Conservation (phyloP, 1,140 invertebrate species). For the Pseudobourletiella spinata region DNA sequence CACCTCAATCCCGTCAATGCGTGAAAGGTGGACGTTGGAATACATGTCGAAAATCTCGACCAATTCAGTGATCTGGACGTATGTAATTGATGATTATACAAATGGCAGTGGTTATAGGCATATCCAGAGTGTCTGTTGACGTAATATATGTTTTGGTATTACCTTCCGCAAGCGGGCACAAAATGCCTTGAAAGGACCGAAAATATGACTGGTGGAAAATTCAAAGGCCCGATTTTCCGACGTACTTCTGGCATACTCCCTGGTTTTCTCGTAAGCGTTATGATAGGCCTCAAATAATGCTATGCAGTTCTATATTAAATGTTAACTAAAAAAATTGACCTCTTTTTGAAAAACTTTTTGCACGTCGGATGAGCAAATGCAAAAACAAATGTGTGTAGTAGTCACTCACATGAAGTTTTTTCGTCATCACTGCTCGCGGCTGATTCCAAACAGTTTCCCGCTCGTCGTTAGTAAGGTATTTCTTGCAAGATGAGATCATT, state of each 20-base stretch:
- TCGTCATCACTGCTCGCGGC: slow-evolving; percentile 53
- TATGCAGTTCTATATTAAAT: slow-evolving; percentile 48
- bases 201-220: slow-evolving; percentile 77
- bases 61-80: slow-evolving; percentile 62
- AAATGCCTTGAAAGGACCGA: slow-evolving; percentile 77
- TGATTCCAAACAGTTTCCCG: slow-evolving; percentile 60
- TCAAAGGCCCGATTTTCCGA: slow-evolving; percentile 61
- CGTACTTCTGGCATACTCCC: slow-evolving; percentile 51
- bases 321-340: background rate
- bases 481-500: slow-evolving; percentile 59
- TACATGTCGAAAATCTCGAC: slow-evolving; percentile 64
- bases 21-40: slow-evolving; percentile 43
- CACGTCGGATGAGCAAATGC: too few species aligned
- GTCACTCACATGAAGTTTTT: slow-evolving; percentile 59
- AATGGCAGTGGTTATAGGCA: too few species aligned
- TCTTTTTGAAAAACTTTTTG: background rate
- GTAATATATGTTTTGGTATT: too few species aligned
- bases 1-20: slow-evolving; percentile 62
- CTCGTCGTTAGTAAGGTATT: slow-evolving; percentile 55
- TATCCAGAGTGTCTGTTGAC: too few species aligned
- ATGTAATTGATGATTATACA: too few species aligned
- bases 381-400: background rate
- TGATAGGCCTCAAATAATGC: slow-evolving; percentile 55
- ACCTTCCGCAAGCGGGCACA: slow-evolving; percentile 61
- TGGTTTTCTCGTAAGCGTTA: slow-evolving; percentile 53